Percentiles rank a stretch among this genome's conserved stretches.
Evolutionary conservation across 1,140 invertebrate genomes (phyloP).

Genomic region (Cepaea nemoralis): DNA sequence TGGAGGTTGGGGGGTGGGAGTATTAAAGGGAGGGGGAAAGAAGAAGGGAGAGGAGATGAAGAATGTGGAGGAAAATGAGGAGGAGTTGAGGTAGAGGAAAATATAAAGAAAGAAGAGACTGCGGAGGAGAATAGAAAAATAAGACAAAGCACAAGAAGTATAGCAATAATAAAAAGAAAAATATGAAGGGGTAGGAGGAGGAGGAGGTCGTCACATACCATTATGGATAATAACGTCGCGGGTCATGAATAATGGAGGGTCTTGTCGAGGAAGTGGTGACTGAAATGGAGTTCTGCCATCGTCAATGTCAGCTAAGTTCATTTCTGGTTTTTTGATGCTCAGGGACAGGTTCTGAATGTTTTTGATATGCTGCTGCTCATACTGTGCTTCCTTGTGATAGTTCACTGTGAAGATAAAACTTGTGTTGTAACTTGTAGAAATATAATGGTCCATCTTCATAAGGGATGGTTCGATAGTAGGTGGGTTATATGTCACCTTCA

Average conservation of each 20-base stretch:
- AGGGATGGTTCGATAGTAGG: too few relatives aligned
- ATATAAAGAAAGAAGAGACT: too few relatives aligned
- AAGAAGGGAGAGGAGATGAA: too few relatives aligned
- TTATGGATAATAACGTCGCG: conserved; percentile 17
- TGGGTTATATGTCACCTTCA: too few relatives aligned
- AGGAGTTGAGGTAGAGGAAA: too few relatives aligned
- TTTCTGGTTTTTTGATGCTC: neutral
- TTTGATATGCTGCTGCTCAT: neutral
- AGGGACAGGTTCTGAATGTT: conserved; percentile 17
- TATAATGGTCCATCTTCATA: too few relatives aligned
- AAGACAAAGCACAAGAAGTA: too few relatives aligned
- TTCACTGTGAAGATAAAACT: conserved; percentile 29
- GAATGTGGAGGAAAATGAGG: too few relatives aligned
- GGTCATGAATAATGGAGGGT: conserved; percentile 27
- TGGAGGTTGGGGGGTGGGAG: too few relatives aligned
- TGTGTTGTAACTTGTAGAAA: too few relatives aligned
- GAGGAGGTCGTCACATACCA: conserved; percentile 9
- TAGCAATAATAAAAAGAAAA: conserved; percentile 1
- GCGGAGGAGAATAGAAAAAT: too few relatives aligned
- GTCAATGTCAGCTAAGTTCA: neutral
- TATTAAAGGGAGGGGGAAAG: too few relatives aligned
- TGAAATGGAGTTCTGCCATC: conserved; percentile 28
- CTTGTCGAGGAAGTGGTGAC: conserved; percentile 28
- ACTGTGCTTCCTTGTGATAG: neutral
- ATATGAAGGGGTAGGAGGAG: neutral